These are phyloP conservation scores for Drosophila prostipennis DNA, from an alignment of 2,888 invertebrate species.

Conservation along the genomic window DNA sequence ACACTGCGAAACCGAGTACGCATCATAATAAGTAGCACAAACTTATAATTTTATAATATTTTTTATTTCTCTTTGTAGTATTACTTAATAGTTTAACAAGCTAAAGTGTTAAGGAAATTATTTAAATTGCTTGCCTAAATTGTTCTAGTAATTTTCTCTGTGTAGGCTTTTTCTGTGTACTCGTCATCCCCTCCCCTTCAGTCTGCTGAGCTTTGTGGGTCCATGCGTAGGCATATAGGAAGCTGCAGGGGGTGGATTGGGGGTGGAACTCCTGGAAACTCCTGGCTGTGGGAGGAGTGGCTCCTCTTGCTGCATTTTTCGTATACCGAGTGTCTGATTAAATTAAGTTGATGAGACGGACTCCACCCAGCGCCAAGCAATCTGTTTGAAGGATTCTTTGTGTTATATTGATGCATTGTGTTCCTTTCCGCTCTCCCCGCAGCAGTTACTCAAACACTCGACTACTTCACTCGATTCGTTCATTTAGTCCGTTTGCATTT, in stretches of 20 bases:
- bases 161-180: constrained; percentile 2
- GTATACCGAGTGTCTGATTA: constrained; percentile 79
- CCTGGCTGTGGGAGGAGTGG: background rate
- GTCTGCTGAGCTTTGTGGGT: constrained; percentile 38
- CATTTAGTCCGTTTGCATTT: constrained; percentile 69
- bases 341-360: constrained; percentile 79
- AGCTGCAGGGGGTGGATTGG: constrained; percentile 18
- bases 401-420: constrained; percentile 78
- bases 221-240: constrained; percentile 63
- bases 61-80: too few species aligned
- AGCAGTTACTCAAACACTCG: constrained; percentile 73
- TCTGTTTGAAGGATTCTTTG: constrained; percentile 69
- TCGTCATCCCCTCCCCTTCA: background rate
- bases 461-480: constrained; percentile 67
- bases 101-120: background rate
- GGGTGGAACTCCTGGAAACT: background rate
- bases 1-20: background rate
- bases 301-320: constrained; percentile 72
- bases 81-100: too few species aligned
- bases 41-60: too few species aligned
- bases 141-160: too few species aligned
- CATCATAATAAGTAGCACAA: too few species aligned
- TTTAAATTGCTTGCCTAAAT: background rate
- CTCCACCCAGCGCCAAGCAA: constrained; percentile 19
- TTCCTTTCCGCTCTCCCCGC: constrained; percentile 21